A percentile compares a stretch with the other conserved stretches of the same genome.
These are phyloP conservation scores for Coregonus suidteri DNA, from an alignment of 2,797 vertebrate genomes.

Conservation along the genomic window DNA sequence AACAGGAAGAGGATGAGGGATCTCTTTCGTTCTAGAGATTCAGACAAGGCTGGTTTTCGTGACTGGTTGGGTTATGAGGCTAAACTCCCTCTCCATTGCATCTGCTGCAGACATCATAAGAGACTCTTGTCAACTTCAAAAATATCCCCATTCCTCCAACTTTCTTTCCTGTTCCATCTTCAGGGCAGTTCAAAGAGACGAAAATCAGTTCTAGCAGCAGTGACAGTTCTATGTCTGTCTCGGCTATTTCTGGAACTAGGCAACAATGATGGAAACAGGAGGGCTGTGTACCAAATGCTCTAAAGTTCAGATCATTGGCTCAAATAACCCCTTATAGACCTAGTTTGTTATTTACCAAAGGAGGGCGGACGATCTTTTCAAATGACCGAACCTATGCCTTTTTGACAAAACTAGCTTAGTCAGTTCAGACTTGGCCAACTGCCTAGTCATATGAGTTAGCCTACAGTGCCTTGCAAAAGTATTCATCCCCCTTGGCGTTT, in stretches of 20 bases:
- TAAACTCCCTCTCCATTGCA: conserved; percentile 30
- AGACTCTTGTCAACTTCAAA: conserved; percentile 29
- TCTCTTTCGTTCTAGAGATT: background rate
- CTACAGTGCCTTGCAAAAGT: no score
- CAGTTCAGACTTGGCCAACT: no score
- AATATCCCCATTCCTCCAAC: conserved; percentile 7
- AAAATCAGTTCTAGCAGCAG: conserved; percentile 7
- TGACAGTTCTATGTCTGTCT: conserved; percentile 7
- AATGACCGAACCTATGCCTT: no score
- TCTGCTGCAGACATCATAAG: conserved; percentile 46
- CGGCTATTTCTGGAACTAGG: conserved; percentile 19
- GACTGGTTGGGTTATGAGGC: background rate
- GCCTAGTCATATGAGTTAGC: no score
- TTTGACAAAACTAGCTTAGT: no score
- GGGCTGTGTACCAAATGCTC: background rate
- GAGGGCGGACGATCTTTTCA: no score
- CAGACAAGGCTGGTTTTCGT: background rate
- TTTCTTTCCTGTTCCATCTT: background rate
- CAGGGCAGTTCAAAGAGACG: background rate
- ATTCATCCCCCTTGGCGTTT: no score
- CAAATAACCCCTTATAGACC: background rate
- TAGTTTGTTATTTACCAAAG: background rate
- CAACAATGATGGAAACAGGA: background rate
- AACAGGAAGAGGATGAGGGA: conserved; percentile 27
- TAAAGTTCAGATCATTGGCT: background rate